Conservation (phyloP, 2,113 vertebrate genomes). For the Nyctibius bracteatus region DNA sequence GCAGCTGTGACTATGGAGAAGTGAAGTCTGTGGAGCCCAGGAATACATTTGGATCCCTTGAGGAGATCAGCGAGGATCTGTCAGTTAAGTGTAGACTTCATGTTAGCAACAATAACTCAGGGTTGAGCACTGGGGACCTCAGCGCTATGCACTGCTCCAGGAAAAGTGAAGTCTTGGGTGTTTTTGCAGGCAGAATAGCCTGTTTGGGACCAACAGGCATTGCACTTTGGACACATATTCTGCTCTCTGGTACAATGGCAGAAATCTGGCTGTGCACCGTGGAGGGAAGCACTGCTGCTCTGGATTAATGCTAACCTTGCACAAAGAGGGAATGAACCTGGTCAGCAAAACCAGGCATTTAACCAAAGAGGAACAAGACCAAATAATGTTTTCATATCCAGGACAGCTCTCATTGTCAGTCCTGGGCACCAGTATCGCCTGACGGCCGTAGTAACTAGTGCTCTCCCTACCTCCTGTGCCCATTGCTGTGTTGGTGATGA, state of each 20-base stretch:
- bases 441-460: not conserved
- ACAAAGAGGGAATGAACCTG: not conserved
- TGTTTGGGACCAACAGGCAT: not conserved
- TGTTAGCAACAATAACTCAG: not conserved
- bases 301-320: not conserved
- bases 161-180: not conserved
- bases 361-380: not conserved
- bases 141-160: not conserved
- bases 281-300: not conserved
- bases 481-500: not conserved
- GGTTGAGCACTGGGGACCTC: not conserved
- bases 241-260: not conserved
- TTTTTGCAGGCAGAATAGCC: not conserved
- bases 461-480: not conserved
- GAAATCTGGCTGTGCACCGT: not conserved
- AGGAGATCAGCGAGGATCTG: not conserved
- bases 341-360: not conserved
- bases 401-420: not conserved
- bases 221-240: not conserved
- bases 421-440: accelerated
- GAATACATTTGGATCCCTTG: slow-evolving; percentile 3
- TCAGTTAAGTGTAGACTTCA: not conserved
- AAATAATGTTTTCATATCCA: not conserved
- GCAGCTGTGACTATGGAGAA: not conserved
- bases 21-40: not conserved